phyloP scores from a whole-genome alignment of 1,140 invertebrate species.

The Oryzaephilus surinamensis region DNA sequence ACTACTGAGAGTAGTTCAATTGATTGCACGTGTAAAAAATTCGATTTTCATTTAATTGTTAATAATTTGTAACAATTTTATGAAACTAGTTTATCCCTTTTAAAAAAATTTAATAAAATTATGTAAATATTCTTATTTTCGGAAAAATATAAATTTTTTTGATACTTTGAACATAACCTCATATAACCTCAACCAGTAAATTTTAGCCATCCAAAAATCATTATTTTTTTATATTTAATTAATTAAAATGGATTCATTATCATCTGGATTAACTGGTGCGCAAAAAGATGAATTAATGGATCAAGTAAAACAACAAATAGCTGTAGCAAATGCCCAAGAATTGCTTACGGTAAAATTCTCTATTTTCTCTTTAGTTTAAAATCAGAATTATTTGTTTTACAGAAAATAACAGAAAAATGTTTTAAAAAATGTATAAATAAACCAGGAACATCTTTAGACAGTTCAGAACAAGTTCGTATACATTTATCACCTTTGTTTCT shows the following conservation, averaged over 20 bases:
- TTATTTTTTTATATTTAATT: too few relatives aligned
- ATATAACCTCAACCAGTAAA: too few relatives aligned
- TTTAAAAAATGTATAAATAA: slow-evolving; percentile 89
- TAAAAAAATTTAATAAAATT: too few relatives aligned
- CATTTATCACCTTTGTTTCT: neutral
- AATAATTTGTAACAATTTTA: too few relatives aligned
- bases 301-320: slow-evolving; percentile 92
- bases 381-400: slow-evolving; percentile 36
- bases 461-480: slow-evolving; percentile 70
- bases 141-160: too few relatives aligned
- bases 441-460: slow-evolving; percentile 82
- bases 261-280: slow-evolving; percentile 41
- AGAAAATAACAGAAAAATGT: slow-evolving; percentile 97
- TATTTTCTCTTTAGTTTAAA: slow-evolving; percentile 15
- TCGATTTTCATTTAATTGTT: too few relatives aligned
- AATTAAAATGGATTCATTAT: slow-evolving; percentile 21
- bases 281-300: slow-evolving; percentile 89
- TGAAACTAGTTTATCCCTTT: too few relatives aligned
- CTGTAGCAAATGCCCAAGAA: slow-evolving; percentile 89
- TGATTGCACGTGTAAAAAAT: too few relatives aligned
- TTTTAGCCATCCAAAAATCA: too few relatives aligned
- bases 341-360: slow-evolving; percentile 60
- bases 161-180: too few relatives aligned
- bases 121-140: too few relatives aligned
- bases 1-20: too few relatives aligned